Evolutionary conservation across 2,113 vertebrate genomes (phyloP), one percentile per base, ranked within the genome.

Genomic region (Dunckerocampus dactyliophorus): DNA sequence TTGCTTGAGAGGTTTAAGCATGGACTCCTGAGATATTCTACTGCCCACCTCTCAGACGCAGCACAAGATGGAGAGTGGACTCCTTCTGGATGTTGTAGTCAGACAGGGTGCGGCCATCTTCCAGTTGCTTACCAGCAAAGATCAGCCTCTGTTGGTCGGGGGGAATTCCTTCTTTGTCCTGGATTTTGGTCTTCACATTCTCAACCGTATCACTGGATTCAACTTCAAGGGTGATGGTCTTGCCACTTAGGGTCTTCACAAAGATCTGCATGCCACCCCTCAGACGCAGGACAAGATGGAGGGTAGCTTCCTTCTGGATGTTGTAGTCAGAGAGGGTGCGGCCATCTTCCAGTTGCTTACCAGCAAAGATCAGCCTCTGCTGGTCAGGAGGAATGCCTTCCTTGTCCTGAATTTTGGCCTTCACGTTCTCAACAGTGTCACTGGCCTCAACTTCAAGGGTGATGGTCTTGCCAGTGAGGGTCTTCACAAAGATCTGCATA

Each of bases 21-120:
- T 4, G 13, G n/a, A 56, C 37, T 14, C 9, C n/a, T 20, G n/a
- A 42, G 12, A 39, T 39, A 12, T 31, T 42, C n/a, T 20, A 14
- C n/a, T 11, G 34, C 34, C 53, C 54, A 42, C 54, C 54, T 20
- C 54, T 39, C n/a, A 42, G 19, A 14, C 54, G 34, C 54, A 42
- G 34, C 31, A 53, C 51, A 9, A 52, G 24, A 17, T 52, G 50
- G 6, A 52, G 22, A 6, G 50, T 52, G 2, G 22, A 17, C 8
- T 52, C 50, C 8, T 52, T 52, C 7, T 52, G 50, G 6, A 52
- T 52, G 22, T 52, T 52, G 24, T 52, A 52, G 50, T 52, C 50
- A 10, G 50, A 52, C 1, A 52, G 15, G 24, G 15, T 52, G 6
- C 37, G 37, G 1, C 37, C 37, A 39, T 39, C 24, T 31, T 52